Evolutionary conservation across 2,113 vertebrate species (phyloP).

Genomic region (Genyomyrus donnyi): DNA sequence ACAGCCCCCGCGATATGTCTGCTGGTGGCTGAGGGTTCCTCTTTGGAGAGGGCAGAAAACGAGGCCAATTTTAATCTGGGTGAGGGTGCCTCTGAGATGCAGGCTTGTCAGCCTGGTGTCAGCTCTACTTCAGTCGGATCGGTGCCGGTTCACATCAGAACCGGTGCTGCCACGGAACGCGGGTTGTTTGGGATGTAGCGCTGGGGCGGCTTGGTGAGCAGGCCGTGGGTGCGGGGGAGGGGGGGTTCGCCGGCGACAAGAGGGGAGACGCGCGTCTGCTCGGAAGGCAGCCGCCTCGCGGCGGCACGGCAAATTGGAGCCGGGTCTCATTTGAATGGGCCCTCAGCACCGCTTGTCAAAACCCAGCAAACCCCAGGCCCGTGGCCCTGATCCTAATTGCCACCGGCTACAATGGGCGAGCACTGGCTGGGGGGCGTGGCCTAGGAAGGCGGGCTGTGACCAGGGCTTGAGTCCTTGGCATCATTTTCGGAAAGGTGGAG

Average conservation of each 20-base stretch:
- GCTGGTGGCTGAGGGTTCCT: neutral
- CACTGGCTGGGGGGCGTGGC: neutral
- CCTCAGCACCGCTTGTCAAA: neutral
- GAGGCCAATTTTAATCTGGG: constrained; percentile 14
- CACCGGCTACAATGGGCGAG: neutral
- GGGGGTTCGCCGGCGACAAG: neutral
- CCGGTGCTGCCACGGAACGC: neutral
- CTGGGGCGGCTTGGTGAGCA: neutral
- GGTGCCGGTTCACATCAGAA: constrained; percentile 3
- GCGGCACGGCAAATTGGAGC: neutral
- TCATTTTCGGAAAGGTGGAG: neutral
- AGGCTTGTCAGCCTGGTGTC: constrained; percentile 5
- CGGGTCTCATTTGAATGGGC: neutral
- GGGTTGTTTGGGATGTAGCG: neutral
- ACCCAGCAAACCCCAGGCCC: neutral
- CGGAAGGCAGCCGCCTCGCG: neutral
- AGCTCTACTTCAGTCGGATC: constrained; percentile 7
- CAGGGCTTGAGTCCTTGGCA: neutral
- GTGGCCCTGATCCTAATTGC: neutral
- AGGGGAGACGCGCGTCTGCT: neutral
- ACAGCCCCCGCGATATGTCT: neutral
- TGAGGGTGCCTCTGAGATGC: neutral
- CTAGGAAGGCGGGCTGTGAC: neutral
- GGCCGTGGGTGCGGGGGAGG: neutral
- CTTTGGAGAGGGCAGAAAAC: neutral